Evolutionary conservation across 2,888 invertebrate species (phyloP).

Genomic region (Drosophila histrio): DNA sequence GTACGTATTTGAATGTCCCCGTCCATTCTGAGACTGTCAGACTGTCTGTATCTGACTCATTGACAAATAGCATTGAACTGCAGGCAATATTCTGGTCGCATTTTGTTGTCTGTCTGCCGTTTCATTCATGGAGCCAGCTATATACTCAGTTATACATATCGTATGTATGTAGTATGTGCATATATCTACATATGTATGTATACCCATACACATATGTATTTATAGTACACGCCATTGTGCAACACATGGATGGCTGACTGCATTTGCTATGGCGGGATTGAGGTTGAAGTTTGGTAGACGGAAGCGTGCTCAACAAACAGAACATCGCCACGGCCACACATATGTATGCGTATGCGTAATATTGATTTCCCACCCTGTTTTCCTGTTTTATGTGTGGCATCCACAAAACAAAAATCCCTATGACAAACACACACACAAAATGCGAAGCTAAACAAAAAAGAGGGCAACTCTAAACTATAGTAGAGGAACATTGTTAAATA

Average conservation of each 20-base stretch:
- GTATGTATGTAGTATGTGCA: neutral
- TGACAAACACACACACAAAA: constrained; percentile 36
- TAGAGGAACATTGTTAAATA: constrained; percentile 17
- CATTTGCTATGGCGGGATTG: constrained; percentile 16
- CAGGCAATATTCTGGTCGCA: constrained; percentile 49
- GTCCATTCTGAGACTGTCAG: constrained; percentile 12
- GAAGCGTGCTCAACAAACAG: constrained; percentile 24
- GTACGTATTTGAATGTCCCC: constrained; percentile 12
- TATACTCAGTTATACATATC: constrained; percentile 37
- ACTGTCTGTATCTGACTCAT: constrained; percentile 58
- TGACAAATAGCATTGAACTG: constrained; percentile 78
- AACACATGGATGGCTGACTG: constrained; percentile 66
- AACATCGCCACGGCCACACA: constrained; percentile 38
- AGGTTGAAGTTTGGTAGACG: constrained; percentile 8
- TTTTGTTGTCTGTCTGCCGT: constrained; percentile 20
- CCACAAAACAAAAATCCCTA: constrained; percentile 40
- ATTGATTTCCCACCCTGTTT: constrained; percentile 39
- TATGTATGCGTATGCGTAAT: constrained; percentile 66
- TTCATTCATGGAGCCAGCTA: constrained; percentile 68
- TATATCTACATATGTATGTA: neutral
- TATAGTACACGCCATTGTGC: constrained; percentile 53
- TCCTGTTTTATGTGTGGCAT: neutral
- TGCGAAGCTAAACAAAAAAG: neutral
- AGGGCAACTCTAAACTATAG: constrained; percentile 11
- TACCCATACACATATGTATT: constrained; percentile 32